Base-by-base conservation (phyloP, 2,113 vertebrate genomes). In the Speoplatyrhinus poulsoni region DNA sequence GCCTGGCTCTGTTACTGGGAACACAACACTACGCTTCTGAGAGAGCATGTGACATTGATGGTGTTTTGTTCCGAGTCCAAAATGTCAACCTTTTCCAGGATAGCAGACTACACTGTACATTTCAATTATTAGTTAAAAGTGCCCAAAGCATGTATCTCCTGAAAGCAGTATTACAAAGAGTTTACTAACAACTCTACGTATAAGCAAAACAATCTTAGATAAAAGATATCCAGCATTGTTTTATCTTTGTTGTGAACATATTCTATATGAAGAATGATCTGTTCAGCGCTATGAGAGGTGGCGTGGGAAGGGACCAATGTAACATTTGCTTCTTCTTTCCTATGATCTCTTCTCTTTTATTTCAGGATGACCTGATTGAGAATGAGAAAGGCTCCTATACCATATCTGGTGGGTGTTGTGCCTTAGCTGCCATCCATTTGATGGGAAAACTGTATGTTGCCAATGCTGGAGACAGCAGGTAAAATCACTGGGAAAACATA, bases 391-490 rank as follows among this genome's bases (percentile, higher is more conserved):
- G 11, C 0, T 92, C 93, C 2, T 95, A 94, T 65, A 93, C 77
- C 69, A 94, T 96, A 47, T 88, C 95, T 0, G 98, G 98, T 52
- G 98, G 97, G 19, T 99, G 98, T 90, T 99, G 97, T 52, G 95
- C 96, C 26, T 92, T 99, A 88, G 93, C 94, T 69, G 95, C 93
- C 10, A 55, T 99, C 66, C 92, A 96, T 83, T 80, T 98, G 75
- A 90, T 98, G 93, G 96, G 96, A 75, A 98, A 98, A 83, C 92
- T 98, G 81, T 99, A 98, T 1, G 94, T 99, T 73, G 98, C 98
- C 80, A 99, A 99, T 12, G 95, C 98, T 1, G 97, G 98, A 0
- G 98, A 99, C 80, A 99, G 98, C 93, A 98, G 97, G 97, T 98
- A 93, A 50, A 72, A 59, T 9, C 49, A 33, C 60, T 59, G 52